Evolutionary conservation across 64 coral and sea anemone species (phyloP), one percentile per base, ranked within the genome.

Genomic region (Catalaphyllia jardinei): DNA sequence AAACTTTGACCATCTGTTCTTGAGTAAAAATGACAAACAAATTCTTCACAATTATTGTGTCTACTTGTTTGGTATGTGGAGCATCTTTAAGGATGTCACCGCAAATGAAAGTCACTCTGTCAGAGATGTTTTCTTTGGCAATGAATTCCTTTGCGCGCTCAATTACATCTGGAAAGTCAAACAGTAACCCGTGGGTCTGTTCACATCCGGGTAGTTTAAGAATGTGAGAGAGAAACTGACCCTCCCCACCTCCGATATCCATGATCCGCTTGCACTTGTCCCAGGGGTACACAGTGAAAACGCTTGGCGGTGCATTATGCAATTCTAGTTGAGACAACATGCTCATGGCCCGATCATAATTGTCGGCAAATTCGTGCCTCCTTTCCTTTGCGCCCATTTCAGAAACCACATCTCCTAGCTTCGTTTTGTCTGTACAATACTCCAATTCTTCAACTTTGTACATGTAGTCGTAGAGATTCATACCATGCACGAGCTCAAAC

Each of bases 121-220:
- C 64, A 19, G 87, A 24, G 17, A 89, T 50, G 6, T 61, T 74
- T 15, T 89, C 62, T 29, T 52, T 38, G 10, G 52, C 31, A 18
- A 89, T 30, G 57, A 79, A 67, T 27, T 60, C 9, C 10, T 82
- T 54, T 8, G 88, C 62, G 0, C 62, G 75, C 24, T 67, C 35
- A 67, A 89, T 15, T 12, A 90, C 78, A 39, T 81, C 39, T 22
- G 69, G 80, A 11, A 91, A 74, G 24, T 91, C 89, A 42, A 91
- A 75, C 6, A 91, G 20, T 19, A 91, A 9, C 4, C 89, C 89
- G 42, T 77, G 69, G 11, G 74, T 24, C 19, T 77, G 69, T 55
- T 86, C 89, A 83, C 89, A 90, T 71, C 89, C 88, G 20, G 89
- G 89, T 11, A 74, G 25, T 29, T 80, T 90, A 4, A 91, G 79